Conservation (phyloP, 2,888 invertebrate species). For the Hypercompe scribonia region DNA sequence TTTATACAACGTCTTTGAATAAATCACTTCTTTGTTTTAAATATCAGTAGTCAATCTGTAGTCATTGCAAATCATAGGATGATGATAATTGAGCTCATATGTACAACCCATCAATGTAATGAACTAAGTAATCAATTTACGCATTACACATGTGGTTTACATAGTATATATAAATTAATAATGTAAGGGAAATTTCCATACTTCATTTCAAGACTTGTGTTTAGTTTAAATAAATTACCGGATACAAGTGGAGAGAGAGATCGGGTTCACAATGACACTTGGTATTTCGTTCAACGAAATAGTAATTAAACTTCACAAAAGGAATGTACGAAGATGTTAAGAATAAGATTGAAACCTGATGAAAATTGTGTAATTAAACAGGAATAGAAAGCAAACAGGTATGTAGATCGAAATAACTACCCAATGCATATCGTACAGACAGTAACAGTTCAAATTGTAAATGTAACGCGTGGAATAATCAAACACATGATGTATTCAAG, state of each 20-base stretch:
- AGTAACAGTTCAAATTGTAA: slow-evolving; percentile 70
- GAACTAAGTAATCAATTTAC: slow-evolving; percentile 19
- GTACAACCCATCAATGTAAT: slow-evolving; percentile 23
- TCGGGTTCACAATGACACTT: neutral
- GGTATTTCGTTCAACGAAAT: neutral
- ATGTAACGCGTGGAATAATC: slow-evolving; percentile 75
- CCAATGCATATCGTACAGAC: slow-evolving; percentile 49
- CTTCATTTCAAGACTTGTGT: neutral
- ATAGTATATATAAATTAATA: neutral
- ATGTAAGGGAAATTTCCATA: neutral
- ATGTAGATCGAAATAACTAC: neutral
- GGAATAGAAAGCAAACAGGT: neutral
- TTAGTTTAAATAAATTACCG: neutral
- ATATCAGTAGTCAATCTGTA: slow-evolving; percentile 21
- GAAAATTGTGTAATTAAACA: neutral
- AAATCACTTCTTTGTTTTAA: slow-evolving; percentile 29
- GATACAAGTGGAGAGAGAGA: neutral
- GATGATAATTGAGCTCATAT: slow-evolving; percentile 28
- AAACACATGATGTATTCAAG: slow-evolving; percentile 80
- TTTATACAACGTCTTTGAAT: slow-evolving; percentile 12
- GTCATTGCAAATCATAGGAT: slow-evolving; percentile 28
- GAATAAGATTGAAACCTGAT: neutral
- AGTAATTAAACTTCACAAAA: neutral
- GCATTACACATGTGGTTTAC: neutral
- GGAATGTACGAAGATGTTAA: neutral